These are phyloP conservation scores for Odontomachus brunneus DNA, from an alignment of 1,140 invertebrate species.

Conservation along the genomic window DNA sequence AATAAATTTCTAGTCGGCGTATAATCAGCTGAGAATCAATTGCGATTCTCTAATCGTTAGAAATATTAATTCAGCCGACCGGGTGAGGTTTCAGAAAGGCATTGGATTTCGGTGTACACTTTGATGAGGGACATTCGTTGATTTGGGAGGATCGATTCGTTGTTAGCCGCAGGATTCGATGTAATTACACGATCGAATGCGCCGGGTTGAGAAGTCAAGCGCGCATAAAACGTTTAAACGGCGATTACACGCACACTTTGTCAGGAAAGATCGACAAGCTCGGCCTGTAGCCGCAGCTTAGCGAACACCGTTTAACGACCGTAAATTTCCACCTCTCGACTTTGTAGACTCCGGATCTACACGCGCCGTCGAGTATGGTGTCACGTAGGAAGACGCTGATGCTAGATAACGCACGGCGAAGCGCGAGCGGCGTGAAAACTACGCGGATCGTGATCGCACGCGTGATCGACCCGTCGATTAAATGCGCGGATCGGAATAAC, in stretches of 20 bases:
- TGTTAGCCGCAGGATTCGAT: conserved; percentile 35
- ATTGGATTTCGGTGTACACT: no score
- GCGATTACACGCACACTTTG: conserved; percentile 57
- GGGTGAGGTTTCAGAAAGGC: no score
- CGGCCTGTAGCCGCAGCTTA: background rate
- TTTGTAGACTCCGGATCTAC: conserved; percentile 30
- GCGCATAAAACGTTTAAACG: conserved; percentile 61
- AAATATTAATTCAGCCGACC: no score
- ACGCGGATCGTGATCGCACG: conserved; percentile 6
- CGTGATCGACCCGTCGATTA: conserved; percentile 19
- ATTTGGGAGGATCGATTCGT: conserved; percentile 10
- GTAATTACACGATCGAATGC: conserved; percentile 48
- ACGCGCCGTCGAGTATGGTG: conserved; percentile 43
- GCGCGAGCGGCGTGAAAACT: conserved; percentile 32
- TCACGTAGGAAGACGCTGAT: conserved; percentile 65
- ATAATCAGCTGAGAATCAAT: no score
- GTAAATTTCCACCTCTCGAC: conserved; percentile 59
- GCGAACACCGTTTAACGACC: conserved; percentile 62
- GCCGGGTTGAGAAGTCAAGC: conserved; percentile 43
- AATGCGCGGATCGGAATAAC: background rate
- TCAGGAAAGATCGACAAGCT: conserved; percentile 58
- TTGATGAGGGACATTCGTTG: conserved; percentile 1
- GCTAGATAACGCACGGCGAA: conserved; percentile 59
- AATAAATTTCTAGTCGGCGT: no score
- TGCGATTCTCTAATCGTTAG: no score